These are phyloP conservation scores for Lapara coniferarum DNA, from an alignment of 2,888 invertebrate genomes.

Conservation along the genomic window DNA sequence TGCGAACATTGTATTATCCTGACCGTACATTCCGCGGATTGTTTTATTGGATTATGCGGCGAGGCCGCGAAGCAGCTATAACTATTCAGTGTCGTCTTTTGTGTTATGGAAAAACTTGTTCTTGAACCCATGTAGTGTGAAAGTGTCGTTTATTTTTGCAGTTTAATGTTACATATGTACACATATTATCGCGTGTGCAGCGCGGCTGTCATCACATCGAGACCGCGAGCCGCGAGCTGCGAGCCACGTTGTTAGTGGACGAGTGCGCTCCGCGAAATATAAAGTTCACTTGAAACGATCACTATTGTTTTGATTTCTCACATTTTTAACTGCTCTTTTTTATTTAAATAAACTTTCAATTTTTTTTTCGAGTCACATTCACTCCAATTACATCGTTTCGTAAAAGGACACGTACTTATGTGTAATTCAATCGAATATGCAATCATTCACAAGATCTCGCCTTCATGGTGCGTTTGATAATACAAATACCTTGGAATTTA, in stretches of 20 bases:
- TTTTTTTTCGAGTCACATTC: neutral
- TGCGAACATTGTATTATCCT: constrained; percentile 44
- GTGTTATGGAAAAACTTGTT: constrained; percentile 85
- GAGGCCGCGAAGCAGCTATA: constrained; percentile 82
- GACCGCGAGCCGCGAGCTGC: constrained; percentile 32
- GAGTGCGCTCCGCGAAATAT: constrained; percentile 49
- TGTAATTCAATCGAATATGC: neutral
- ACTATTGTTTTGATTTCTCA: constrained; percentile 53
- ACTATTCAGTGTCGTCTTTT: constrained; percentile 84
- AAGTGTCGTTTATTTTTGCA: constrained; percentile 82
- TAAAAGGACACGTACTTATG: too few species aligned
- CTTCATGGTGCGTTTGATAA: neutral
- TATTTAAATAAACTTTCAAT: constrained; percentile 10
- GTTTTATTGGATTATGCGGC: constrained; percentile 84
- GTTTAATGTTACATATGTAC: constrained; percentile 84
- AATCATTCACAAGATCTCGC: neutral
- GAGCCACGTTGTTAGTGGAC: constrained; percentile 41
- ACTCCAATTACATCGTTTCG: neutral
- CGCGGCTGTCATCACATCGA: constrained; percentile 69
- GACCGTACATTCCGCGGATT: constrained; percentile 80
- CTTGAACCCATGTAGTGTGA: constrained; percentile 84
- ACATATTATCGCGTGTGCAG: constrained; percentile 79
- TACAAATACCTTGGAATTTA: neutral
- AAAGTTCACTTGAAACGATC: constrained; percentile 53
- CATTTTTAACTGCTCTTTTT: constrained; percentile 27